These are phyloP conservation scores for Emydoidea blandingii DNA, from an alignment of 2,797 vertebrate genomes.

Conservation along the genomic window DNA sequence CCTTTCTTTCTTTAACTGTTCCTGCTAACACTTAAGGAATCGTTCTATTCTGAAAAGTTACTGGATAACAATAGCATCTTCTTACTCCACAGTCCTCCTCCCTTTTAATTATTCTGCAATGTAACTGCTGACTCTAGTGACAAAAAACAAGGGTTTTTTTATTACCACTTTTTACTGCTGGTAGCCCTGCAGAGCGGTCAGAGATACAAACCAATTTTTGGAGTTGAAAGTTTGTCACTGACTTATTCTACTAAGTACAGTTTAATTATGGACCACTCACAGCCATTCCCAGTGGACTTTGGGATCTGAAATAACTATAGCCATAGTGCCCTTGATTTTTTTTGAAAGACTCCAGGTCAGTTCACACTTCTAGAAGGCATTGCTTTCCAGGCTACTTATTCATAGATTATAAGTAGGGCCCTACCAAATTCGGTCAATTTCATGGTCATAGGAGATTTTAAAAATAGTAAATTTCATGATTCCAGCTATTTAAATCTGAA, in stretches of 20 bases:
- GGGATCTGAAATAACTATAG: background rate
- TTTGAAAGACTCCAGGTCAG: background rate
- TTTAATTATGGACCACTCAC: background rate
- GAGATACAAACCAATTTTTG: background rate
- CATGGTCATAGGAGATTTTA: too few species aligned
- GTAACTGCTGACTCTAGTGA: background rate
- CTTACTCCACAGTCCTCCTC: background rate
- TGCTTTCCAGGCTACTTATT: background rate
- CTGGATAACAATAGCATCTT: background rate
- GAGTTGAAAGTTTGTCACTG: background rate
- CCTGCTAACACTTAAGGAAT: background rate
- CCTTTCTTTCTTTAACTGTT: background rate
- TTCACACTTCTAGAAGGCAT: background rate
- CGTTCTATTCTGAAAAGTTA: background rate
- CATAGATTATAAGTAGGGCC: too few species aligned
- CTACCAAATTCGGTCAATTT: too few species aligned
- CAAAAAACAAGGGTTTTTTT: background rate
- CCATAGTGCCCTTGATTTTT: background rate
- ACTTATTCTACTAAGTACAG: background rate
- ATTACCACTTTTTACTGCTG: background rate
- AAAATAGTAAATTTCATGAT: too few species aligned
- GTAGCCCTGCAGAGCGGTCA: background rate
- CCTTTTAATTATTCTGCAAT: background rate
- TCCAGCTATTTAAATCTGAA: too few species aligned
- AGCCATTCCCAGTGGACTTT: background rate